Evolutionary conservation across 2,113 vertebrate species (phyloP).

Genomic region (Chelonoidis abingdonii): DNA sequence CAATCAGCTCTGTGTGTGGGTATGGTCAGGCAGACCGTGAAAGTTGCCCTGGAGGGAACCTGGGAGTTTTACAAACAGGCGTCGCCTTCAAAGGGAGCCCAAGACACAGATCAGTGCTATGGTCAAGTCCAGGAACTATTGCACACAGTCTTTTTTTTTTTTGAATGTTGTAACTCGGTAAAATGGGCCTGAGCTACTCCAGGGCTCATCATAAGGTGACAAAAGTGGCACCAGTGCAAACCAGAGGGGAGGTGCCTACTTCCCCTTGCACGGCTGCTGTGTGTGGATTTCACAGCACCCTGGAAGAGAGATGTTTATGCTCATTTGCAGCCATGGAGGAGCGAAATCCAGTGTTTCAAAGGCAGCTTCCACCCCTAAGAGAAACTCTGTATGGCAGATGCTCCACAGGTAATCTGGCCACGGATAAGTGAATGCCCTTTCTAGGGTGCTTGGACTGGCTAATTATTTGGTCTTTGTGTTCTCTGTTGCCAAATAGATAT

Average conservation of each 20-base stretch:
- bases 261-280: neutral
- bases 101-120: neutral
- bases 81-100: neutral
- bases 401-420: conserved; percentile 70
- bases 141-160: neutral
- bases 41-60: neutral
- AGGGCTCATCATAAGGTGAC: conserved; percentile 70
- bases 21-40: neutral
- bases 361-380: conserved; percentile 77
- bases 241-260: neutral
- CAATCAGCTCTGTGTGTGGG: neutral
- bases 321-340: rapidly evolving
- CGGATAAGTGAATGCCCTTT: rapidly evolving
- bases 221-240: conserved; percentile 70
- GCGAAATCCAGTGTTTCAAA: neutral
- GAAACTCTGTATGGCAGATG: conserved; percentile 63
- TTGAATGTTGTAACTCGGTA: neutral
- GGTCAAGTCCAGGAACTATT: neutral
- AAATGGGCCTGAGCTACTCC: conserved; percentile 79
- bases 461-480: neutral
- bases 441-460: neutral
- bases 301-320: neutral
- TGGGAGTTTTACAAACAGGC: neutral
- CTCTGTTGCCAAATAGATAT: no score
- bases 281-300: rapidly evolving